These are phyloP conservation scores for Channa striata DNA, from an alignment of 2,797 vertebrate genomes.

Conservation along the genomic window DNA sequence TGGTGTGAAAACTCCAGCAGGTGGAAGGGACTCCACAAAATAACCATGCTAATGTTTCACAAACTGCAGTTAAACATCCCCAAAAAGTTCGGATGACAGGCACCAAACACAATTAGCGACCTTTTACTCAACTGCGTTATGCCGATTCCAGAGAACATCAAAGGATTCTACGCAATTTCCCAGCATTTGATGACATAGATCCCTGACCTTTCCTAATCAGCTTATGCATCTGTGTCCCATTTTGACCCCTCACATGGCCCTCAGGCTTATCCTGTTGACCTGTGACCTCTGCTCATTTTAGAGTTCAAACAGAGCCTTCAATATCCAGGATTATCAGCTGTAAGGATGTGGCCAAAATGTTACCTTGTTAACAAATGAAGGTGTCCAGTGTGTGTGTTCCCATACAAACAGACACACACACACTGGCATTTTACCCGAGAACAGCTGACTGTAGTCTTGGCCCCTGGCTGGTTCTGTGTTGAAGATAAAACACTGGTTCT, in stretches of 20 bases:
- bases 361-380: constrained; percentile 68
- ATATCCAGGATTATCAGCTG: constrained; percentile 47
- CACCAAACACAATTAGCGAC: constrained; percentile 7
- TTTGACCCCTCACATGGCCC: constrained; percentile 66
- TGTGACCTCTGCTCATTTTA: constrained; percentile 61
- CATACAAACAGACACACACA: constrained; percentile 24
- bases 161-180: constrained; percentile 30
- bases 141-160: constrained; percentile 6
- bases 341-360: constrained; percentile 53
- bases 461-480: constrained; percentile 7
- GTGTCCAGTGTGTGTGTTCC: too few species aligned
- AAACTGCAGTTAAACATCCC: constrained; percentile 6
- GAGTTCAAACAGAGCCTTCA: constrained; percentile 51
- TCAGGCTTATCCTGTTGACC: constrained; percentile 66
- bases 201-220: constrained; percentile 57
- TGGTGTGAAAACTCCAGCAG: constrained; percentile 15
- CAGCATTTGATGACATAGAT: constrained; percentile 43
- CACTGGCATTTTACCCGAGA: constrained; percentile 11
- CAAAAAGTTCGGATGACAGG: not conserved
- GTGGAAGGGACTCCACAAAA: constrained; percentile 12
- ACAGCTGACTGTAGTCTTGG: constrained; percentile 3
- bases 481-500: constrained; percentile 12
- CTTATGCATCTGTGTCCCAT: constrained; percentile 37
- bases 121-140: constrained; percentile 12
- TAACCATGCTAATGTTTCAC: too few species aligned